Conservation (phyloP, 2,797 vertebrate species). For the Lutjanus campechanus region DNA sequence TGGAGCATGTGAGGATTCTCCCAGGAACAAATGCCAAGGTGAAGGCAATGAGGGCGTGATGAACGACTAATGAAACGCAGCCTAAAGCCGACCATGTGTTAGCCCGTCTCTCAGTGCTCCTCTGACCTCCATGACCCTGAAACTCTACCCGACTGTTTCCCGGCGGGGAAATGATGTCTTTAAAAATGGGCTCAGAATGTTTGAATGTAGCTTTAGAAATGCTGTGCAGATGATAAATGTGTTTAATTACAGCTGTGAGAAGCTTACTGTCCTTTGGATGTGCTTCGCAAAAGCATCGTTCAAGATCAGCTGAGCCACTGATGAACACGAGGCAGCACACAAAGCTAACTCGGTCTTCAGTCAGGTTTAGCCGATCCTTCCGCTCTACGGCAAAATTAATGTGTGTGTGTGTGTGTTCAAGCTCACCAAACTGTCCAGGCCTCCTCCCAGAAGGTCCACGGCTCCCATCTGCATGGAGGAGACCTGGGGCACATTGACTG, state of each 20-base stretch:
- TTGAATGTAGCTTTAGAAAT: neutral
- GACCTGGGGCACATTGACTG: constrained; percentile 95
- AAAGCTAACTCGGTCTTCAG: neutral
- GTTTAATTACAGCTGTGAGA: neutral
- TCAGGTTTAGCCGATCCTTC: neutral
- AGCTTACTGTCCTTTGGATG: neutral
- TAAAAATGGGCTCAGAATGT: neutral
- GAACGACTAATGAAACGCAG: too few relatives aligned
- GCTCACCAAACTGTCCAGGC: constrained; percentile 96
- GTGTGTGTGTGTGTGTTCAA: neutral
- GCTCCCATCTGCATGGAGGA: constrained; percentile 98
- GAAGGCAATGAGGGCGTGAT: too few relatives aligned
- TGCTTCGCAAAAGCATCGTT: neutral
- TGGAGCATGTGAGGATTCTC: too few relatives aligned
- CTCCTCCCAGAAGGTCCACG: constrained; percentile 96
- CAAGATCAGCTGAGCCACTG: neutral
- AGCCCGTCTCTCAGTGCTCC: neutral
- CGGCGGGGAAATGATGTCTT: neutral
- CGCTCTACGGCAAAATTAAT: neutral
- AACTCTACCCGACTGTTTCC: neutral
- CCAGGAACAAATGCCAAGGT: too few relatives aligned
- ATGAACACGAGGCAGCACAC: neutral
- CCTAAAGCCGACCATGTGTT: neutral
- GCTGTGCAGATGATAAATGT: neutral
- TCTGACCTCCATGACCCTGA: neutral